Conservation (phyloP, 2,888 invertebrate genomes). For the Pseudoips prasinana region DNA sequence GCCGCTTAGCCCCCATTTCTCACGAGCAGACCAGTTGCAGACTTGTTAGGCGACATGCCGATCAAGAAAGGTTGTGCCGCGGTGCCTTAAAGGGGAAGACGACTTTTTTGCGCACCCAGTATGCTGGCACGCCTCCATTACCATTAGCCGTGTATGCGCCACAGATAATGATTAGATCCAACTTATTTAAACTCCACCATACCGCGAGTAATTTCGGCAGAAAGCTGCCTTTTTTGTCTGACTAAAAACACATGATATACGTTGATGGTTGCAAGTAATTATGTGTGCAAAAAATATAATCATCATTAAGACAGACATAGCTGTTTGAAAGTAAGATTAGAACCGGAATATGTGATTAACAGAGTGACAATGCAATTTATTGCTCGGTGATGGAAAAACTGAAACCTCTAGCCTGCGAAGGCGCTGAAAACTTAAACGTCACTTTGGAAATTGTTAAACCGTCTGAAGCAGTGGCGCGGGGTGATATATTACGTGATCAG, state of each 20-base stretch:
- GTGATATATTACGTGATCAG: no score
- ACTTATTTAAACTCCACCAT: not conserved
- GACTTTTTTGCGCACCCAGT: constrained; percentile 59
- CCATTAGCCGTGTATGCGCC: constrained; percentile 41
- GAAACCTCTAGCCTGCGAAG: no score
- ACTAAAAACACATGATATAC: constrained; percentile 13
- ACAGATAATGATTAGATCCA: not conserved
- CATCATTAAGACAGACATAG: no score
- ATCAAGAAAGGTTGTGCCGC: constrained; percentile 69
- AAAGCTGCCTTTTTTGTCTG: constrained; percentile 22
- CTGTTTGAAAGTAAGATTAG: no score
- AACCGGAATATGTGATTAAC: no score
- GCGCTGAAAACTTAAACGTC: no score
- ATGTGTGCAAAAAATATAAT: not conserved
- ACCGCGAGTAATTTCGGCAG: constrained; percentile 18
- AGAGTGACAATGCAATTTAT: no score
- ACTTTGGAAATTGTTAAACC: no score
- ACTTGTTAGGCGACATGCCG: constrained; percentile 69
- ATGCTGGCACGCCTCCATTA: constrained; percentile 43
- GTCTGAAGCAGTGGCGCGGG: no score
- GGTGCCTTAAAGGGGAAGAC: constrained; percentile 69
- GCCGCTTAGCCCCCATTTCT: constrained; percentile 64
- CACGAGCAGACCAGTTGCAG: constrained; percentile 66
- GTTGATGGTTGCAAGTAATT: constrained; percentile 8
- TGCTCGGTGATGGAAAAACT: no score